Base-by-base conservation (phyloP, 2,113 vertebrate genomes). In the Spermophilus dauricus region DNA sequence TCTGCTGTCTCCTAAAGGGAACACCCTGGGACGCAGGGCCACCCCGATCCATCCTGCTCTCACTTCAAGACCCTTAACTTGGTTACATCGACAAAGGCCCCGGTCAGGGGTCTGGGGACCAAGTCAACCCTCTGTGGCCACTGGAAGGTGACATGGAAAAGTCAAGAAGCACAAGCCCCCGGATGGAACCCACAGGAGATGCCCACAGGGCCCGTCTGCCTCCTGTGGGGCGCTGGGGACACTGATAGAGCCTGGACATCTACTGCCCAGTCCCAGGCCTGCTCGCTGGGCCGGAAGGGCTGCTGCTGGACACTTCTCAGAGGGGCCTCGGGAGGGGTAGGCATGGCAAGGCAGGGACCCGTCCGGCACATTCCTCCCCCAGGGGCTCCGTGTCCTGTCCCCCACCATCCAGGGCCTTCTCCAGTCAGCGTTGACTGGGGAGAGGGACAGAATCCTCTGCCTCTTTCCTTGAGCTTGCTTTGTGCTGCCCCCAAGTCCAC, bases 121-220 rank as follows among this genome's bases (percentile, higher is more conserved):
- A 39, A 0, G 30, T n/a, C 26, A 70, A 1, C 32, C 37, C 51
- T 12, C 7, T 4, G 7, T 4, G 7, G 6, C 2, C 26, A 16
- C 3, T 5, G 7, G 37, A 10, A 48, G 28, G 12, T 32, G 5
- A 48, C 73, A 56, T 7, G 37, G 70, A 9, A 3, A 73, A 65
- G 20, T 5, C 8, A 37, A 73, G 69, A 51, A 80, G 51, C 92
- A 16, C 34, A 28, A 72, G 84, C 56, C 77, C 69, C 5, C 4
- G 39, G 83, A n/a, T 4, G n/a, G 69, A 17, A 32, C 30, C 51
- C 4, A 63, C 20, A 0, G 11, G 37, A 48, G 88, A 32, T 8
- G 86, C 14, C 70, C 48, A n/a, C 5, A 28, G n/a, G 78, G 34
- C 32, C 45, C 24, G 0, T 1, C 9, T 5, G 34, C n/a, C 56